Evolutionary conservation across 1,140 invertebrate genomes (phyloP), one percentile per base, ranked within the genome.

Genomic region (Subanguina moxae): DNA sequence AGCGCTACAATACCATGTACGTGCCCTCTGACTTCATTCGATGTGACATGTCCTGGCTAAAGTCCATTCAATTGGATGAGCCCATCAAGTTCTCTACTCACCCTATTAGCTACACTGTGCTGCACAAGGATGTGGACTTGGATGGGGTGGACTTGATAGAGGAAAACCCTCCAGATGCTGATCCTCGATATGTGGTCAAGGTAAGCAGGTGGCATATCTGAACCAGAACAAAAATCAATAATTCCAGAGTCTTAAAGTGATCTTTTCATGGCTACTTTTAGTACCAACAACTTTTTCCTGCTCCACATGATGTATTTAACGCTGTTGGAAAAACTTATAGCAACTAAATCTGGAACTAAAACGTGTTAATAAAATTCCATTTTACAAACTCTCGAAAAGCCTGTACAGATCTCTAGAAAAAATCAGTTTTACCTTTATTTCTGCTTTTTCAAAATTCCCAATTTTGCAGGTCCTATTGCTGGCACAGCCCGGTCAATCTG

Each of bases 11-110:
- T 62, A 93, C 91, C 83, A 85, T 96, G 78, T 95, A 96, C 85
- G 89, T 97, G 78, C 93, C 93, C 43, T 94, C 92, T 38, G 93
- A 96, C 80, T 95, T 95, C 84, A 93, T 94, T 83, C 87, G 88
- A 77, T 89, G 90, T 38, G 87, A 88, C 72, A 90, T 92, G 68
- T 86, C 88, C 70, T 96, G 93, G 92, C 88, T 90, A 1, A 89
- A 93, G 73, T 89, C 91, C 0, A 94, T 95, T 83, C 91, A 91
- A 21, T 87, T 91, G 0, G 87, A 91, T 73, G 87, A 88, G 76
- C 90, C 91, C 57, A 90, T 93, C 78, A 87, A 88, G 27, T 84
- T 94, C 13, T 90, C 90, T 75, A 48, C 76, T 42, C 90, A 90
- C 75, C 88, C 90, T 0, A 91, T 91, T 80, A 87, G 87, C 52